Base-by-base conservation (phyloP, 2,797 vertebrate species). In the Lagocephalus sceleratus region DNA sequence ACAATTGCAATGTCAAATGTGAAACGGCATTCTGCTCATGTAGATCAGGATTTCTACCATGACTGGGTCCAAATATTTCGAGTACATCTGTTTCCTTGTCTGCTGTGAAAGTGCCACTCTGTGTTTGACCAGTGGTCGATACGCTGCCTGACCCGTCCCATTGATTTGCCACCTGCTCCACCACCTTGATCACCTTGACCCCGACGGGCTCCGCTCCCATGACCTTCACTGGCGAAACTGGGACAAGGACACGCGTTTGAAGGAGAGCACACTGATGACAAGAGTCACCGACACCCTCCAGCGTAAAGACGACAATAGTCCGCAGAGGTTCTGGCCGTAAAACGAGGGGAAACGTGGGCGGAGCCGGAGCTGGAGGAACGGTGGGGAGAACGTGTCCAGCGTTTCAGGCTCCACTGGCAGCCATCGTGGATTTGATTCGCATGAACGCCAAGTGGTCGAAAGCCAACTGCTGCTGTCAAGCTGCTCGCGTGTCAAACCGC, bases 91-190 rank as follows among this genome's bases (percentile, higher is more conserved):
- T 50, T 50, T n/a, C 20, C 47, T 35, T 42, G 6, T 35, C 20
- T 17, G 55, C 66, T 63, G 78, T 60, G 78, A 75, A 82, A 75
- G 60, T 15, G 66, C 66, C 75, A 80, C 44, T 85, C 78, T 51
- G 53, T 87, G 82, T 87, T 85, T 87, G 78, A 76, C 69, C 60
- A 69, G 70, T 17, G 76, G 75, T 84, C 81, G 64, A 83, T 86
- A 25, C 16, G 66, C 66, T 63, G 51, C 17, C 64, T 50, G 72
- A 58, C 55, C 73, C 40, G 71, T 76, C 63, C 66, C 64, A 83
- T 83, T 23, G 71, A 86, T 83, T 71, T 67, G 51, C 69, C 77
- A 85, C 81, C 85, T 79, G 82, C 78, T 63, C 63, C 15, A 75
- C 79, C 68, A 68, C 71, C 70, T 76, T 73, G 71, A 86, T 84